Evolutionary conservation across 1,140 invertebrate species (phyloP).

Genomic region (Drosophila cardini): DNA sequence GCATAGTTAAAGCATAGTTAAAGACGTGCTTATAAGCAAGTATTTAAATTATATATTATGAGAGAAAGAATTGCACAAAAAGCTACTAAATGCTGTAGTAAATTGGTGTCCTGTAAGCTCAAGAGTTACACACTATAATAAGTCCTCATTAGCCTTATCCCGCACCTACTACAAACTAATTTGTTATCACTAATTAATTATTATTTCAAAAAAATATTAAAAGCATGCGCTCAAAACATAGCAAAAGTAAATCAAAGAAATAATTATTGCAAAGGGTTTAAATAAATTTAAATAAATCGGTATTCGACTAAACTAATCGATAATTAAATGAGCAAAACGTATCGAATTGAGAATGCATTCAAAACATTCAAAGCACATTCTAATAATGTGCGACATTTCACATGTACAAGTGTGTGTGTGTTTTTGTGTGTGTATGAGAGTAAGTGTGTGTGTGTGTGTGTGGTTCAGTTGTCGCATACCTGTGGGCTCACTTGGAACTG

Average conservation of each 20-base stretch:
- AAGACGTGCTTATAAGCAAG: constrained; percentile 31
- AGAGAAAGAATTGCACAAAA: constrained; percentile 10
- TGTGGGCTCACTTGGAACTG: constrained; percentile 91
- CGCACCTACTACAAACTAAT: not conserved
- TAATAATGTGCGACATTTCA: constrained; percentile 50
- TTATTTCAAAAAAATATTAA: constrained; percentile 16
- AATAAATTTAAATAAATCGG: constrained; percentile 29
- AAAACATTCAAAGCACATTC: constrained; percentile 70
- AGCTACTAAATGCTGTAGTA: not conserved
- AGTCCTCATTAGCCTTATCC: not conserved
- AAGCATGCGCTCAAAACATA: constrained; percentile 4
- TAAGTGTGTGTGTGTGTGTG: constrained; percentile 19
- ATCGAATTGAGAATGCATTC: constrained; percentile 60
- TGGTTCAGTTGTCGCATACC: constrained; percentile 63
- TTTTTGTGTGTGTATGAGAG: constrained; percentile 16
- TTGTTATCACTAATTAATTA: not conserved
- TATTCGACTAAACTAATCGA: constrained; percentile 19
- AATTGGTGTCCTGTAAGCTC: constrained; percentile 10
- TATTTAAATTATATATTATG: not conserved
- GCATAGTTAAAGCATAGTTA: not conserved
- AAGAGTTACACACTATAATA: not conserved
- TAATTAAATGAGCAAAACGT: constrained; percentile 50
- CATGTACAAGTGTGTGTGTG: constrained; percentile 22
- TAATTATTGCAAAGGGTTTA: constrained; percentile 1
- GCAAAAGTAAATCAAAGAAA: constrained; percentile 31